Conservation (phyloP, 2,797 vertebrate genomes). For the Hirundo rustica region DNA sequence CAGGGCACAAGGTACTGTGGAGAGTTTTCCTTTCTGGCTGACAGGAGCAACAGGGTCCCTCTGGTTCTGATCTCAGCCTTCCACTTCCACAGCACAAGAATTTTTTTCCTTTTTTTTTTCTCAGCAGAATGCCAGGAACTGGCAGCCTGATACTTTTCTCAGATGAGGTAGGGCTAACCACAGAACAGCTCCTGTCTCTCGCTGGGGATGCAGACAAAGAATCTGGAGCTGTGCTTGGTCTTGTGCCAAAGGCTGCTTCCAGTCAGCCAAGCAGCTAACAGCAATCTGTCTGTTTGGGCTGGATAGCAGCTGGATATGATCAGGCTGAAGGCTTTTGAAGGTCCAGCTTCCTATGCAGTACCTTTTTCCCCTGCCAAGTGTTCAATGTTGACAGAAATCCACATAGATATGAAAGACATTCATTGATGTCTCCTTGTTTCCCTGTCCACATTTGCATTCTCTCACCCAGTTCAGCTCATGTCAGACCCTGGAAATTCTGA, state of each 20-base stretch:
- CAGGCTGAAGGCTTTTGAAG: background rate
- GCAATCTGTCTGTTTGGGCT: background rate
- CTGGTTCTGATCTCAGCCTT: background rate
- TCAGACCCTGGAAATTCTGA: background rate
- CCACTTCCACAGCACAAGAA: background rate
- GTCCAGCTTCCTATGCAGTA: background rate
- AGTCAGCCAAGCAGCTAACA: background rate
- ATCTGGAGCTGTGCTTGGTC: background rate
- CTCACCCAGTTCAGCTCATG: background rate
- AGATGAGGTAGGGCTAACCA: background rate
- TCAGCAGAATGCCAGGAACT: background rate
- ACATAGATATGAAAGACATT: background rate
- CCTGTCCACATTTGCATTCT: background rate
- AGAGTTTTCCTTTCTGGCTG: background rate
- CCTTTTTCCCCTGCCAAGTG: background rate
- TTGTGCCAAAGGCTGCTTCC: background rate
- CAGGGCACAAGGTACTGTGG: accelerated
- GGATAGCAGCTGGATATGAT: conserved; percentile 1
- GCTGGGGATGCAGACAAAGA: accelerated
- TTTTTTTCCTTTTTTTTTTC: background rate
- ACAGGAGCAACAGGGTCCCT: background rate
- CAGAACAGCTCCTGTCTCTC: accelerated
- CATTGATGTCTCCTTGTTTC: background rate
- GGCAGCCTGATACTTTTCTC: background rate
- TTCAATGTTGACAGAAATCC: background rate